Percentiles rank a stretch among this genome's conserved stretches.
Conservation (phyloP, 2,888 invertebrate species). For the Muscina levida region DNA sequence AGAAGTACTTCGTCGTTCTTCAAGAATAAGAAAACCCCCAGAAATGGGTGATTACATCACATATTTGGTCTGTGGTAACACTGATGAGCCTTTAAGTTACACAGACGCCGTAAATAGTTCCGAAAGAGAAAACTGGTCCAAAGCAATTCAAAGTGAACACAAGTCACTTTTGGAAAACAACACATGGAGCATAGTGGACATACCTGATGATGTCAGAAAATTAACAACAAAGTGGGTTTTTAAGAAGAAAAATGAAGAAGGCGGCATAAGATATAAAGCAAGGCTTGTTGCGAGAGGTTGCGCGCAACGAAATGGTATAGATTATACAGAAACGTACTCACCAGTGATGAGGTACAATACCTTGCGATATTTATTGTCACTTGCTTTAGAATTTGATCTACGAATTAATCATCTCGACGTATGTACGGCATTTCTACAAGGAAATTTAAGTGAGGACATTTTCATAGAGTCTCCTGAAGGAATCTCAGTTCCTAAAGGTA, state of each 20-base stretch:
- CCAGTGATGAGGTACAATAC: conserved; percentile 44
- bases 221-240: conserved; percentile 50
- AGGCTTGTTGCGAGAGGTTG: conserved; percentile 70
- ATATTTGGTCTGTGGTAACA: background rate
- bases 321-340: conserved; percentile 57
- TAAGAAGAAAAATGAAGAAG: conserved; percentile 40
- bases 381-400: conserved; percentile 26
- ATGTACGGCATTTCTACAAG: conserved; percentile 48
- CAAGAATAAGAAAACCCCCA: conserved; percentile 22
- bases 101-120: background rate
- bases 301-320: conserved; percentile 63
- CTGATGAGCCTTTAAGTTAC: background rate
- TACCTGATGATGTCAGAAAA: conserved; percentile 34
- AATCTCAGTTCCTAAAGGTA: conserved; percentile 11
- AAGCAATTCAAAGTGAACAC: conserved; percentile 29
- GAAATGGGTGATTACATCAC: conserved; percentile 7
- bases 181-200: conserved; percentile 39
- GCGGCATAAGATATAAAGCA: conserved; percentile 60
- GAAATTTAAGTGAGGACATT: conserved; percentile 34
- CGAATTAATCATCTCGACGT: conserved; percentile 36
- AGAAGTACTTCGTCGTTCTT: background rate
- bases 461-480: conserved; percentile 44
- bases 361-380: conserved; percentile 21
- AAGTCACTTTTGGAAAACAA: conserved; percentile 35
- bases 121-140: background rate